Base-by-base conservation (phyloP, 2,113 vertebrate genomes). In the Meles meles region DNA sequence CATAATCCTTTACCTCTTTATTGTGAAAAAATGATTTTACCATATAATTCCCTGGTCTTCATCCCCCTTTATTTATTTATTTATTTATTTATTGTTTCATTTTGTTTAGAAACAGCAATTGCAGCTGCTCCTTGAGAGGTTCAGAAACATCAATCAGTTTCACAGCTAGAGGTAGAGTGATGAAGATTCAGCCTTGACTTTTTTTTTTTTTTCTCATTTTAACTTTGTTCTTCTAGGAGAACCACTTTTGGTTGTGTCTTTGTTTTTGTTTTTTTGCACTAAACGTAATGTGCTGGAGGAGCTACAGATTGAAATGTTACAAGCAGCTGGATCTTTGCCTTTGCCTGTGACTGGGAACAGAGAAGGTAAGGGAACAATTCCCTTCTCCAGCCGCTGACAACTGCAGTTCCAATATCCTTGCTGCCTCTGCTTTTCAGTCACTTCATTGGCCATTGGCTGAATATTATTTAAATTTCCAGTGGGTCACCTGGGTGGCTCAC, bases 51-150 rank as follows among this genome's bases (percentile, higher is more conserved):
- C 25, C 85, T 42, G 39, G 65, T 15, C 49, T 79, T 71, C 55
- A 42, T 88, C 31, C 27, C 34, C 72, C 29, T 86, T 18, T 29
- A 20, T 79, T 79, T 80, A 18, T 29, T 92, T 14, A 55, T 65
- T 72, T n/a, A n/a, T n/a, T n/a, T n/a, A n/a, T n/a, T 44, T 49
- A 34, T 79, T 49, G 29, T 79, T 79, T 86, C 21, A 5, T 94
- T 84, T 91, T 94, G 77, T 97, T 96, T 96, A 57, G 59, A 96
- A 93, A 95, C 20, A 83, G 92, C 76, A 77, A 59, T 81, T 44
- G 29, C 96, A 87, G 88, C 90, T 97, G 49, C 77, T 95, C 52
- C 47, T 55, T 23, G 18, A 81, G 77, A 77, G 80, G 63, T 57
- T 85, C 85, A 37, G 95, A 90, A 90, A 85, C 81, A 96, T 90